These are phyloP conservation scores for Caracal caracal DNA, from an alignment of 2,113 vertebrate genomes.

Conservation along the genomic window DNA sequence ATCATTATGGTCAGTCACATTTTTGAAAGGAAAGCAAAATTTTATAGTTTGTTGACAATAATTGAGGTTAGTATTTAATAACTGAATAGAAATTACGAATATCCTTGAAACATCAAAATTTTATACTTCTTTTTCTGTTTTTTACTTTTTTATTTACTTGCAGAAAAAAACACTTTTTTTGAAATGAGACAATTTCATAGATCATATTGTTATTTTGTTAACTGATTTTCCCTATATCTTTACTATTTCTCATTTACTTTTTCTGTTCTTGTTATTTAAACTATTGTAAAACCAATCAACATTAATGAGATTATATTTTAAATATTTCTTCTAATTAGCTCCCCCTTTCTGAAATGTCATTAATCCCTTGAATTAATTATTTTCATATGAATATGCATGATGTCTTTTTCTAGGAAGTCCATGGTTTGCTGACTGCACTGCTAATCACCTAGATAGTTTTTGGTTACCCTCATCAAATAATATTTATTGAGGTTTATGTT, in stretches of 20 bases:
- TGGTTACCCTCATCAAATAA: conserved; percentile 68
- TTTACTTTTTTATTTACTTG: neutral
- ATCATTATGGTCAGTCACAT: neutral
- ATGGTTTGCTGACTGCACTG: conserved; percentile 64
- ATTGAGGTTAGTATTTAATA: neutral
- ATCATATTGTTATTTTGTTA: conserved; percentile 7
- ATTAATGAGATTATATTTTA: conserved; percentile 72
- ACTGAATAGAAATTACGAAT: neutral
- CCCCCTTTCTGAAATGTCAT: conserved; percentile 68
- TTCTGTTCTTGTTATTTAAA: conserved; percentile 42
- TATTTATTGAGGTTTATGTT: conserved; percentile 51
- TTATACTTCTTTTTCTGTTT: neutral
- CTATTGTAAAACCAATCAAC: conserved; percentile 69
- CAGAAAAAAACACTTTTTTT: neutral
- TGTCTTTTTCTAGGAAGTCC: conserved; percentile 65
- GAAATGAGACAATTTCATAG: neutral
- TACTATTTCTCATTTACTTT: conserved; percentile 42
- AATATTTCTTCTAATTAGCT: conserved; percentile 73
- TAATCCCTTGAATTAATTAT: conserved; percentile 74
- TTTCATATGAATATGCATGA: conserved; percentile 75
- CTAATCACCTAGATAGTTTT: conserved; percentile 64
- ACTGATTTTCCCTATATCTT: neutral
- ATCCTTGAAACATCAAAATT: neutral
- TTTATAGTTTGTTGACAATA: neutral
- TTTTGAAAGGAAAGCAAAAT: neutral